These are phyloP conservation scores for Mormyrops boulengeri DNA, from an alignment of 2,797 vertebrate genomes.

Conservation along the genomic window DNA sequence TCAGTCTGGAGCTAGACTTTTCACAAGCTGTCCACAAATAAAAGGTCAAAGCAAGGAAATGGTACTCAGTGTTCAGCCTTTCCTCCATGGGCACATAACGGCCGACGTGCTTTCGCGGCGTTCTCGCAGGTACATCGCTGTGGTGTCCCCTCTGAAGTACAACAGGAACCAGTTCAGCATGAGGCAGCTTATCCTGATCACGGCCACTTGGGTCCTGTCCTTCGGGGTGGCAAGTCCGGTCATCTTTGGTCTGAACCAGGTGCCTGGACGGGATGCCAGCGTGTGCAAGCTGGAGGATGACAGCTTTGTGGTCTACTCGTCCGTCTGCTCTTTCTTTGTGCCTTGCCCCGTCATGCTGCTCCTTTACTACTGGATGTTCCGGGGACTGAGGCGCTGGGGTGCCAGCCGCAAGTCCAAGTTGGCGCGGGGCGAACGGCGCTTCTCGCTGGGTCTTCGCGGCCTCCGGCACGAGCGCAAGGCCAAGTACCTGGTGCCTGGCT, in stretches of 20 bases:
- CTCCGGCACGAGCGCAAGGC: slow-evolving; percentile 18
- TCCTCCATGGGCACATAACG: neutral
- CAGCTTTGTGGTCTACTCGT: slow-evolving; percentile 64
- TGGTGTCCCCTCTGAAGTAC: slow-evolving; percentile 64
- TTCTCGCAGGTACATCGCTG: slow-evolving; percentile 58
- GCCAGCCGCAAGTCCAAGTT: slow-evolving; percentile 43
- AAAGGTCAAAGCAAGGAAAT: neutral
- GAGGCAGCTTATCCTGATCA: slow-evolving; percentile 59
- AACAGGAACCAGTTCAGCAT: slow-evolving; percentile 66
- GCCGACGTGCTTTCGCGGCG: neutral
- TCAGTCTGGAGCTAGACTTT: neutral
- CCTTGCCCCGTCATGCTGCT: slow-evolving; percentile 66
- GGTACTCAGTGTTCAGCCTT: too few species aligned
- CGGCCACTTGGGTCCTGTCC: slow-evolving; percentile 63
- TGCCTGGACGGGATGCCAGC: slow-evolving; percentile 48
- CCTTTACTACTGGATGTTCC: slow-evolving; percentile 66
- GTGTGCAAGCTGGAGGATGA: slow-evolving; percentile 63
- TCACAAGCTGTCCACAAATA: neutral
- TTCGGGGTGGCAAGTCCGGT: slow-evolving; percentile 61
- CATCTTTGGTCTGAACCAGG: slow-evolving; percentile 63
- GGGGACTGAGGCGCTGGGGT: slow-evolving; percentile 58
- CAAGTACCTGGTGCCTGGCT: slow-evolving; percentile 36
- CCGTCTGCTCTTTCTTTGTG: slow-evolving; percentile 66
- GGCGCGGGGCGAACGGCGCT: slow-evolving; percentile 19
- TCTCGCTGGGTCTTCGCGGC: slow-evolving; percentile 43